Conservation (phyloP, 2,888 invertebrate genomes). For the Axea sp. region DNA sequence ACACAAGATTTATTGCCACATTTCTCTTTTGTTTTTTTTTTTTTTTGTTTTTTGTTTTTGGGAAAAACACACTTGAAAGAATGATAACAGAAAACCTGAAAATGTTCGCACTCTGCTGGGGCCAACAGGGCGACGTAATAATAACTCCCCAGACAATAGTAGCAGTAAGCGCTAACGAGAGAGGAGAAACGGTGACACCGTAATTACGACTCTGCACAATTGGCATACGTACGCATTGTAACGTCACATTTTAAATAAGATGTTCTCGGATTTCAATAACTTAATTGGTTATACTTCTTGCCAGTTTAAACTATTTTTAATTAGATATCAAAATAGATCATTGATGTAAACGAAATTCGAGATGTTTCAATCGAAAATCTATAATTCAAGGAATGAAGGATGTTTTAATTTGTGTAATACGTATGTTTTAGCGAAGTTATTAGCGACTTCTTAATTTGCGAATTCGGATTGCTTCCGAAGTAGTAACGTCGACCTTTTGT, state of each 20-base stretch:
- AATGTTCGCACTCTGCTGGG: constrained; percentile 43
- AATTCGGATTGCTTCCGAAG: too few species aligned
- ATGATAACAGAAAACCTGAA: constrained; percentile 51
- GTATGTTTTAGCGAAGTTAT: too few species aligned
- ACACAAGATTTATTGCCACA: too few species aligned
- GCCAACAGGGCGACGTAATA: constrained; percentile 55
- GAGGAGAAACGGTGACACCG: constrained; percentile 55
- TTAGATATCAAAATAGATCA: too few species aligned
- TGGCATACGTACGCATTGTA: constrained; percentile 55
- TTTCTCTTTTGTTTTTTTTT: too few species aligned
- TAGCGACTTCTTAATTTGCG: too few species aligned
- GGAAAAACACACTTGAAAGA: constrained; percentile 38
- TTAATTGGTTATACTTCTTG: constrained; percentile 23
- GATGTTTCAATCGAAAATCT: too few species aligned
- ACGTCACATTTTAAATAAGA: constrained; percentile 44
- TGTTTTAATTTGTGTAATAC: too few species aligned
- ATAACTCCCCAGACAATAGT: constrained; percentile 60
- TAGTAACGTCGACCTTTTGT: constrained; percentile 16
- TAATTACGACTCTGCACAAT: constrained; percentile 55
- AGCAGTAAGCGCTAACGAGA: constrained; percentile 60
- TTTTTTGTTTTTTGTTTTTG: constrained; percentile 16
- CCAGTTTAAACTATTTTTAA: too few species aligned
- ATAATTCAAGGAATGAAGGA: too few species aligned
- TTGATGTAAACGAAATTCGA: too few species aligned
- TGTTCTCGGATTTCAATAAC: constrained; percentile 43